phyloP scores from a whole-genome alignment of 2,797 vertebrate genomes.

The Sebastes minor region DNA sequence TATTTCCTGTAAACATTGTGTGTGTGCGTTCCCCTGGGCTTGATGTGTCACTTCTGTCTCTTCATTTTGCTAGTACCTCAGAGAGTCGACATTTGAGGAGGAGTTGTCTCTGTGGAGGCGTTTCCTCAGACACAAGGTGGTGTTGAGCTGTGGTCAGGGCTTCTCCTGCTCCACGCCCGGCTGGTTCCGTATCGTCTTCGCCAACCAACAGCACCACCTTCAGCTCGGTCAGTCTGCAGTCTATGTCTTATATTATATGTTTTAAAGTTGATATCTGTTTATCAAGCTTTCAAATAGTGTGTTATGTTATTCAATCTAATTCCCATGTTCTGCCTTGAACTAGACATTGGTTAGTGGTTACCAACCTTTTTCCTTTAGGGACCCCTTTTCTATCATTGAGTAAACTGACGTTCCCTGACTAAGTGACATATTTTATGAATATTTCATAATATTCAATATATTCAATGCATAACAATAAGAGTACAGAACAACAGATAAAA shows the following conservation, averaged over 20 bases:
- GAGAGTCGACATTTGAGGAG: slow-evolving; percentile 86
- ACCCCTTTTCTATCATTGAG: too few species aligned
- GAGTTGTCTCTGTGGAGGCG: slow-evolving; percentile 88
- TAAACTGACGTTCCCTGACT: too few species aligned
- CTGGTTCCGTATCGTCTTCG: slow-evolving; percentile 95
- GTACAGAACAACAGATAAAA: too few species aligned
- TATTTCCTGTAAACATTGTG: neutral
- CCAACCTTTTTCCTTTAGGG: too few species aligned
- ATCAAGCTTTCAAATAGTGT: neutral
- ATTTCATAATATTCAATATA: too few species aligned
- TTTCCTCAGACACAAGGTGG: slow-evolving; percentile 90
- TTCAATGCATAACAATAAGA: too few species aligned
- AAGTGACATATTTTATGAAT: too few species aligned
- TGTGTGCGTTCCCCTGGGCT: neutral
- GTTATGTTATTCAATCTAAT: neutral
- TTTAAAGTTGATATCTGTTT: neutral
- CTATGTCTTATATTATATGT: neutral
- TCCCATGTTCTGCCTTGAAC: neutral
- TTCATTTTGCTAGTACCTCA: slow-evolving; percentile 84
- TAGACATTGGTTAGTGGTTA: neutral
- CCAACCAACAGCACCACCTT: slow-evolving; percentile 84
- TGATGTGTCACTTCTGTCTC: slow-evolving; percentile 5
- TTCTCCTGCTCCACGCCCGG: slow-evolving; percentile 91
- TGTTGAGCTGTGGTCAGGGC: slow-evolving; percentile 90
- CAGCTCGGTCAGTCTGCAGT: slow-evolving; percentile 84